These are phyloP conservation scores for Parazoanthus darwini DNA, from an alignment of 92 coral and sea anemone species.

Conservation along the genomic window DNA sequence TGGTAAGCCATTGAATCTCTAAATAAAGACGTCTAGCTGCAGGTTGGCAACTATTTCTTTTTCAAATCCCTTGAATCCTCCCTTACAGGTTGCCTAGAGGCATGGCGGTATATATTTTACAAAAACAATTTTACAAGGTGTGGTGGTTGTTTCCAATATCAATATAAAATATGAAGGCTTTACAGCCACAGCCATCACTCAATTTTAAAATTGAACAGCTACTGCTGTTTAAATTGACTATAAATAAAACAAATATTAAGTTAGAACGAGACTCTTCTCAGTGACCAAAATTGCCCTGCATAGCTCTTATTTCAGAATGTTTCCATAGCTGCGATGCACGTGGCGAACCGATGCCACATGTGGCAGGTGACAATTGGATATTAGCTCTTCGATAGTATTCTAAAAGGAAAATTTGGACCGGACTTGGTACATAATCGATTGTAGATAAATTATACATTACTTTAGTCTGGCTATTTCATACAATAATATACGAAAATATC, in stretches of 20 bases:
- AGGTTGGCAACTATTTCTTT: too few species aligned
- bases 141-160: too few species aligned
- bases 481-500: neutral
- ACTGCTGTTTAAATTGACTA: too few species aligned
- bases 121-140: too few species aligned
- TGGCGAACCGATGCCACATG: neutral
- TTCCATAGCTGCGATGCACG: neutral
- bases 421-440: too few species aligned
- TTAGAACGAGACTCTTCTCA: neutral
- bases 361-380: neutral
- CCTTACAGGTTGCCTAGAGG: too few species aligned
- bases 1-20: too few species aligned
- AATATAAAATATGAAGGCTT: neutral
- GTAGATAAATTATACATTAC: neutral
- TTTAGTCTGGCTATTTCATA: slow-evolving; percentile 29
- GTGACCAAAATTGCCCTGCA: neutral
- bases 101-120: too few species aligned
- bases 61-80: too few species aligned
- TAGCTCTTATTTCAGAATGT: neutral
- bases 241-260: neutral
- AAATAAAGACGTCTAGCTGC: too few species aligned
- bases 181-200: neutral
- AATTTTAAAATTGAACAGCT: too few species aligned
- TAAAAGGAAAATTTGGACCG: neutral
- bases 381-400: neutral